Evolutionary conservation across 2,113 vertebrate species (phyloP).

Genomic region (Chloebia gouldiae): DNA sequence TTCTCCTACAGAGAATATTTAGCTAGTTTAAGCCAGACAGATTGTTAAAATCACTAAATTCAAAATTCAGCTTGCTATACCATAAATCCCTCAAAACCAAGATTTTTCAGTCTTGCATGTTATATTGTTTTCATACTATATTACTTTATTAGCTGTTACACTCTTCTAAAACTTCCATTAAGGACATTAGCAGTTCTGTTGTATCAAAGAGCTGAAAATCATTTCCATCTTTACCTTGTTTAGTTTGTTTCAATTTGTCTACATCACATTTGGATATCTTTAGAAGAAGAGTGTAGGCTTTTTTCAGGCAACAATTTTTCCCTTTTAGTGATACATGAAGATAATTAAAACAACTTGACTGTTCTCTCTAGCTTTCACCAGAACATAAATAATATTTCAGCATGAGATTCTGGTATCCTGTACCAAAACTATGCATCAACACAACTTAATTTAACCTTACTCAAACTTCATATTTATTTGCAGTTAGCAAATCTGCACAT

Average conservation of each 20-base stretch:
- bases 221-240: not conserved
- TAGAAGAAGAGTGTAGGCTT: not conserved
- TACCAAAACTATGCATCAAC: not conserved
- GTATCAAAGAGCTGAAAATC: not conserved
- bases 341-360: not conserved
- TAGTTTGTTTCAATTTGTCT: not conserved
- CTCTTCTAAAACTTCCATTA: not conserved
- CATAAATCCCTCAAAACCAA: conserved; percentile 1
- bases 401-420: not conserved
- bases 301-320: not conserved
- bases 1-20: conserved; percentile 22
- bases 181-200: not conserved
- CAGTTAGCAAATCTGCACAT: not conserved
- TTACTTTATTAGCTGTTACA: not conserved
- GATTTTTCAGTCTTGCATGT: conserved; percentile 26
- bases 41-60: conserved; percentile 28
- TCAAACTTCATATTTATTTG: not conserved
- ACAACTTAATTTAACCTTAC: not conserved
- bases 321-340: not conserved
- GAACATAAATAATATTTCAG: not conserved
- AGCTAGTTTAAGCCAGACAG: not conserved
- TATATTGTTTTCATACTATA: not conserved
- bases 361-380: not conserved
- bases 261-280: not conserved
- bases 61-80: not conserved